phyloP scores from a whole-genome alignment of 2,797 vertebrate species.

The Gallinago solitaria region DNA sequence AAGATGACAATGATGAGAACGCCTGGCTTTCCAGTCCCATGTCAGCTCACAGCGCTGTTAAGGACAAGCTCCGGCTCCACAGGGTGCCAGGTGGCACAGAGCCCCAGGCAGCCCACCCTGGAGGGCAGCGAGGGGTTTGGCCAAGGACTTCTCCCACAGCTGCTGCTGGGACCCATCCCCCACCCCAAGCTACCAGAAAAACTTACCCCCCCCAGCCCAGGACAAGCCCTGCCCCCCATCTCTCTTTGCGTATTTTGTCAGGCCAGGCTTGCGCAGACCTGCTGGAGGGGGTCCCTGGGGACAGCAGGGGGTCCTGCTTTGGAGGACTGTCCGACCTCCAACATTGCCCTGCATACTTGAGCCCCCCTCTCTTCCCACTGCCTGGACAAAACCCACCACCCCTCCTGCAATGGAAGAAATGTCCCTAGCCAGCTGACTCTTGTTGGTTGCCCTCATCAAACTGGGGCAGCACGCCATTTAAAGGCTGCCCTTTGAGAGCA shows the following conservation, averaged over 20 bases:
- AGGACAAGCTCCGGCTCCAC: background rate
- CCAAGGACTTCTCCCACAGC: background rate
- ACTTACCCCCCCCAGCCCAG: background rate
- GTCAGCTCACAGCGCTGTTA: rapidly evolving
- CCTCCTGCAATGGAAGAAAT: background rate
- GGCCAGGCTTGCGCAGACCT: background rate
- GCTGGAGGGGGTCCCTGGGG: background rate
- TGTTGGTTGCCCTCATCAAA: background rate
- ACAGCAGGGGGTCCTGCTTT: background rate
- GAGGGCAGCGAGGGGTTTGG: background rate
- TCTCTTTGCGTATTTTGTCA: background rate
- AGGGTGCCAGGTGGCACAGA: background rate
- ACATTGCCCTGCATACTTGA: background rate
- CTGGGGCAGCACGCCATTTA: background rate
- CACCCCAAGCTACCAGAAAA: background rate
- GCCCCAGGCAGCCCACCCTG: background rate
- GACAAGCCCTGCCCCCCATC: background rate
- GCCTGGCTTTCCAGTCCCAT: background rate
- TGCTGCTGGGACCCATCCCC: background rate
- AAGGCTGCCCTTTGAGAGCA: background rate
- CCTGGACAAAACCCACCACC: background rate
- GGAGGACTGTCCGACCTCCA: background rate
- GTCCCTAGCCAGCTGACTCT: background rate
- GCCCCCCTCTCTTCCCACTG: no score
- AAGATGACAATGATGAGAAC: background rate